These are phyloP conservation scores for Mus pahari DNA, from an alignment of 2,113 vertebrate genomes.

Conservation along the genomic window DNA sequence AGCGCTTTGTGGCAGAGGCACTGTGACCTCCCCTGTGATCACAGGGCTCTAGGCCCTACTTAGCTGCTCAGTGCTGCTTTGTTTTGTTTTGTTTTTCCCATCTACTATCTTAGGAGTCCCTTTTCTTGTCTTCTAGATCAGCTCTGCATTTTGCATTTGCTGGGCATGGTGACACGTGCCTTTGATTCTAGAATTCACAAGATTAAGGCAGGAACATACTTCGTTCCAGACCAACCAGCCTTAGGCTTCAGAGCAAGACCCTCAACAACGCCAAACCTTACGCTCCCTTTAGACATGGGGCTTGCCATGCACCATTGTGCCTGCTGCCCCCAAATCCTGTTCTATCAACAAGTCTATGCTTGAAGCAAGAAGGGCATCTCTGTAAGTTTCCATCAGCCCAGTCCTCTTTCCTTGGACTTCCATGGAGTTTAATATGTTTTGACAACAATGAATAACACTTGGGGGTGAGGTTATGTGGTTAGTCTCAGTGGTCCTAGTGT, in stretches of 20 bases:
- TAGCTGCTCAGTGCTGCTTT: neutral
- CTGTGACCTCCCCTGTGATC: neutral
- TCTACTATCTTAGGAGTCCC: neutral
- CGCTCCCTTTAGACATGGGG: neutral
- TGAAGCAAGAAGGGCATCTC: neutral
- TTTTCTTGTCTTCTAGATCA: constrained; percentile 14
- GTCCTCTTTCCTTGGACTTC: neutral
- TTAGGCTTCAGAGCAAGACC: neutral
- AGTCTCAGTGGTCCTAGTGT: neutral
- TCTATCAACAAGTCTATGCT: neutral
- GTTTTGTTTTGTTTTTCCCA: too few species aligned
- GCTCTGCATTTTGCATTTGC: neutral
- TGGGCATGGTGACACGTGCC: too few species aligned
- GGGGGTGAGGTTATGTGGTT: neutral
- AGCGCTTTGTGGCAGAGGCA: neutral
- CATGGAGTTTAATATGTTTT: neutral
- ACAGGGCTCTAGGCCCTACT: neutral
- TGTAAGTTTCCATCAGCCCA: neutral
- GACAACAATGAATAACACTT: neutral
- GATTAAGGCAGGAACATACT: neutral
- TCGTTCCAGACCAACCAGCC: neutral
- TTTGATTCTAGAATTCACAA: neutral
- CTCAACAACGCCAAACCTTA: neutral
- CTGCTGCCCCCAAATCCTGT: neutral
- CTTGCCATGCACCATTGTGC: neutral